These are phyloP conservation scores for Progne subis DNA, from an alignment of 2,113 vertebrate genomes.

Conservation along the genomic window DNA sequence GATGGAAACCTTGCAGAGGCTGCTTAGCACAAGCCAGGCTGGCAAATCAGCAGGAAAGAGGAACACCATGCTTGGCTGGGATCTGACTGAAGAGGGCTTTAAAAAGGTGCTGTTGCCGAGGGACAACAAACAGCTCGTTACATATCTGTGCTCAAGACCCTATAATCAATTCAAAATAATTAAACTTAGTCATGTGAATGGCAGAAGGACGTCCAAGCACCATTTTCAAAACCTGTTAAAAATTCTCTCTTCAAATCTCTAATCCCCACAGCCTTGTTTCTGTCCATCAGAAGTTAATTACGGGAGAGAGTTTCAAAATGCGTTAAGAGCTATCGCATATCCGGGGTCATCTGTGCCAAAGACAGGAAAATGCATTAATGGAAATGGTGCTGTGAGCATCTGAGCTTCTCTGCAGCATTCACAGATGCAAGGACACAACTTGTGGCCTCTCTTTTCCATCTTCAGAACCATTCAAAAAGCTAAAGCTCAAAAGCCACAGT, in stretches of 20 bases:
- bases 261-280: neutral
- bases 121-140: neutral
- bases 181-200: neutral
- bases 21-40: neutral
- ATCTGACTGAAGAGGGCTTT: neutral
- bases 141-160: neutral
- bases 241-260: neutral
- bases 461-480: neutral
- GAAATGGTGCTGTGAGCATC: neutral
- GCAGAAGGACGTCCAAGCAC: neutral
- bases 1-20: neutral
- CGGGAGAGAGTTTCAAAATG: neutral
- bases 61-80: neutral
- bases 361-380: neutral
- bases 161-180: slow-evolving; percentile 34
- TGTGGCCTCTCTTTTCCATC: neutral
- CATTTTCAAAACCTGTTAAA: neutral
- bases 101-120: neutral
- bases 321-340: neutral
- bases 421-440: neutral
- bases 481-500: neutral
- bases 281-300: slow-evolving; percentile 56
- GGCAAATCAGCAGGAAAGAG: neutral
- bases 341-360: neutral
- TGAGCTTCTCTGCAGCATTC: neutral